Evolutionary conservation across 2,888 invertebrate genomes (phyloP).

Genomic region (Pandemis heparana): DNA sequence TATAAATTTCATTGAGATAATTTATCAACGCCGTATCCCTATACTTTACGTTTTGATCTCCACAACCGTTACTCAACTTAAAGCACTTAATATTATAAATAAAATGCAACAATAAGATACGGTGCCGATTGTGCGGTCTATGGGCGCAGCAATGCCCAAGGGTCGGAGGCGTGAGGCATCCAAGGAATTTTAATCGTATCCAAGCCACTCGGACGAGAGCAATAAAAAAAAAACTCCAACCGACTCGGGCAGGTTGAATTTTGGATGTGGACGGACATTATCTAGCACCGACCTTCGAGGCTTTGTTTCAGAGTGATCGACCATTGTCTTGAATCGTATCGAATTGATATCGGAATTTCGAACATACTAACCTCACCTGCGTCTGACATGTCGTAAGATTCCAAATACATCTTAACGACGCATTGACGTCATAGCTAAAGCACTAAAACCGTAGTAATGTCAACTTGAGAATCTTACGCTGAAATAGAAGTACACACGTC

Average conservation of each 20-base stretch:
- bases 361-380: neutral
- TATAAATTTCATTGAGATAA: slow-evolving; percentile 34
- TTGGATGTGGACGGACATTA: slow-evolving; percentile 68
- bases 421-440: slow-evolving; percentile 17
- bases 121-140: slow-evolving; percentile 59
- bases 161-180: slow-evolving; percentile 80
- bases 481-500: slow-evolving; percentile 10
- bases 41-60: slow-evolving; percentile 38
- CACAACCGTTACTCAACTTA: slow-evolving; percentile 41
- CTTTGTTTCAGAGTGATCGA: slow-evolving; percentile 45
- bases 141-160: slow-evolving; percentile 61
- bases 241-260: slow-evolving; percentile 68
- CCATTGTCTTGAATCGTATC: slow-evolving; percentile 44
- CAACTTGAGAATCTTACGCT: slow-evolving; percentile 3
- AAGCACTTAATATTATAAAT: slow-evolving; percentile 42
- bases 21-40: slow-evolving; percentile 39
- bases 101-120: slow-evolving; percentile 53
- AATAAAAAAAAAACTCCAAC: slow-evolving; percentile 70
- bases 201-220: slow-evolving; percentile 68
- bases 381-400: neutral
- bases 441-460: slow-evolving; percentile 9
- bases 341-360: slow-evolving; percentile 32
- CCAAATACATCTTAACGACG: neutral
- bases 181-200: slow-evolving; percentile 84
- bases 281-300: slow-evolving; percentile 60